Evolutionary conservation across 2,113 vertebrate genomes (phyloP), one percentile per base, ranked within the genome.

Genomic region (Passer montanus): DNA sequence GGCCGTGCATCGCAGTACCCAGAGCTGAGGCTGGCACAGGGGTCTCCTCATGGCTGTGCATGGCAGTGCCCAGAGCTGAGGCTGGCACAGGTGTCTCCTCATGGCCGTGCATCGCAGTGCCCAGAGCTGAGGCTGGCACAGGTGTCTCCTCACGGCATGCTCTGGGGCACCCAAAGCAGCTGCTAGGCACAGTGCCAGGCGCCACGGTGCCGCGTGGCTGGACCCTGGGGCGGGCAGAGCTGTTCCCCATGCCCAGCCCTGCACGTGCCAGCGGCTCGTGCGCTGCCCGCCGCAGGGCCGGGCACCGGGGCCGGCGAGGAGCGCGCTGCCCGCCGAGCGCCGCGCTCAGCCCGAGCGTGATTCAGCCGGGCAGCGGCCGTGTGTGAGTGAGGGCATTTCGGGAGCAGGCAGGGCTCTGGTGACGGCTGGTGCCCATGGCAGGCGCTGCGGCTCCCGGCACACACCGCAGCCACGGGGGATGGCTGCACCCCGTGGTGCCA

Each of bases 131-230:
- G 11, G 6, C 13, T 47, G 46, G 47, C 47, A 49, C 0, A 4
- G 10, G 9, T 23, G 53, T 44, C 56, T 81, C 56, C 21, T 3
- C 0, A 19, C 19, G 44, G 9, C 0, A 0, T 5, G 31, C 44
- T 13, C 50, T 19, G 5, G 69, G 63, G 14, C 17, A 27, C 10
- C 58, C 0, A 1, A 22, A 55, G 31, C 70, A 33, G 27, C 31
- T 27, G 31, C 47, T 47, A 24, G 62, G 31, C 52, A 1, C 2
- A 3, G 26, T 21, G 28, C 33, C 23, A 2, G 66, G 30, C 19
- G 16, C 46, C 47, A 1, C 7, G 76, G 33, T 18, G 52, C 11
- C 0, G 1, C 2, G 0, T 1, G 11, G 27, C 50, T 0, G 4
- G 41, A 7, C n/a, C 20, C 46, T 2, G 49, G 79, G n/a, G 14